Evolutionary conservation across 2,113 vertebrate genomes (phyloP).

Genomic region (Equus quagga): DNA sequence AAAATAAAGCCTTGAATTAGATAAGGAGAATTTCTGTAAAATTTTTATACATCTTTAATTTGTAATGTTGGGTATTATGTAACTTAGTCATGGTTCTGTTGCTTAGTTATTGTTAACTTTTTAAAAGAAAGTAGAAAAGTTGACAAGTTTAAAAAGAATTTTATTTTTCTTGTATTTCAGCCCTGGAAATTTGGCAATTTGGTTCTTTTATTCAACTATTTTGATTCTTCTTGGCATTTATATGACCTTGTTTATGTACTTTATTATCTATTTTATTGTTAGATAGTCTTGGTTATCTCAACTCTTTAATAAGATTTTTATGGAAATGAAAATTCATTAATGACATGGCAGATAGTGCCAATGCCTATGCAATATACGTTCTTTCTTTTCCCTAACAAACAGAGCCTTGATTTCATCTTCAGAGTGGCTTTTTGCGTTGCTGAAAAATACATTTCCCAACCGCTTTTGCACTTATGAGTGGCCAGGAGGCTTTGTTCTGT

Average conservation of each 20-base stretch:
- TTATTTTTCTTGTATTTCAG: conserved; percentile 10
- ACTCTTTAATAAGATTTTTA: conserved; percentile 14
- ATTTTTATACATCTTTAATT: conserved; percentile 30
- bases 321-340: not conserved
- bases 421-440: not conserved
- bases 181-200: not conserved
- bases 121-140: not conserved
- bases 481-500: not conserved
- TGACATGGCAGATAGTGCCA: not conserved
- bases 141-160: not conserved
- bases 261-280: conserved; percentile 35
- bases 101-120: not conserved
- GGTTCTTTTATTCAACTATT: not conserved
- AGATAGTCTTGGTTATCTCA: not conserved
- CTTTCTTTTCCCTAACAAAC: not conserved
- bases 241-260: not conserved
- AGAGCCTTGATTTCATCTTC: conserved; percentile 33
- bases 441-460: not conserved
- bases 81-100: not conserved
- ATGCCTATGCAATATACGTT: not conserved
- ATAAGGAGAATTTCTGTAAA: not conserved
- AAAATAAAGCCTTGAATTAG: not conserved
- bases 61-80: not conserved
- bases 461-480: not conserved
- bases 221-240: not conserved